Percentiles rank a stretch among this genome's conserved stretches.
Conservation (phyloP, 2,797 vertebrate species). For the Leontopithecus rosalia region DNA sequence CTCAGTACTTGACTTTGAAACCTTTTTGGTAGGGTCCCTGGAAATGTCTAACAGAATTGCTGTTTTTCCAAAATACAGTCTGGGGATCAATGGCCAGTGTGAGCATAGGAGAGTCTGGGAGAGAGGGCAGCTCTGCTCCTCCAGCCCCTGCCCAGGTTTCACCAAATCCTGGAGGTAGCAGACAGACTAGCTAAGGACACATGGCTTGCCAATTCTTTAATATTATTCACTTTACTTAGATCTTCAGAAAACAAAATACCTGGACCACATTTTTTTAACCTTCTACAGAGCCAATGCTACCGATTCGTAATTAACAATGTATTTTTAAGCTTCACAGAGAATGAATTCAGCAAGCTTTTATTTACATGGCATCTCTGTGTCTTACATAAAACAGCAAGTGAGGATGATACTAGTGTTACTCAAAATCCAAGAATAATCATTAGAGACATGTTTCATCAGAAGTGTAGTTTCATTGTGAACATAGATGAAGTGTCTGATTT, state of each 20-base stretch:
- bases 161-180: rapidly evolving
- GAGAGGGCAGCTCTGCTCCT: not conserved
- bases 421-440: not conserved
- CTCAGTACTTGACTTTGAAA: not conserved
- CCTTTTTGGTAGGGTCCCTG: not conserved
- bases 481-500: not conserved
- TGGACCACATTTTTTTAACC: not conserved
- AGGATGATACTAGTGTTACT: not conserved
- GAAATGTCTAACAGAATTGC: not conserved
- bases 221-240: not conserved
- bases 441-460: not conserved
- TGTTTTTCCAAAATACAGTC: not conserved
- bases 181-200: not conserved
- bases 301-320: not conserved
- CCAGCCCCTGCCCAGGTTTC: rapidly evolving
- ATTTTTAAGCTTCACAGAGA: not conserved
- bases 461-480: not conserved
- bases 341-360: not conserved
- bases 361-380: not conserved
- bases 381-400: not conserved
- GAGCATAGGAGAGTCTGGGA: not conserved
- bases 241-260: not conserved
- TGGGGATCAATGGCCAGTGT: no score
- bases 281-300: not conserved
- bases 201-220: not conserved